These are phyloP conservation scores for Cotesia chilonis DNA, from an alignment of 1,140 invertebrate genomes.

Conservation along the genomic window DNA sequence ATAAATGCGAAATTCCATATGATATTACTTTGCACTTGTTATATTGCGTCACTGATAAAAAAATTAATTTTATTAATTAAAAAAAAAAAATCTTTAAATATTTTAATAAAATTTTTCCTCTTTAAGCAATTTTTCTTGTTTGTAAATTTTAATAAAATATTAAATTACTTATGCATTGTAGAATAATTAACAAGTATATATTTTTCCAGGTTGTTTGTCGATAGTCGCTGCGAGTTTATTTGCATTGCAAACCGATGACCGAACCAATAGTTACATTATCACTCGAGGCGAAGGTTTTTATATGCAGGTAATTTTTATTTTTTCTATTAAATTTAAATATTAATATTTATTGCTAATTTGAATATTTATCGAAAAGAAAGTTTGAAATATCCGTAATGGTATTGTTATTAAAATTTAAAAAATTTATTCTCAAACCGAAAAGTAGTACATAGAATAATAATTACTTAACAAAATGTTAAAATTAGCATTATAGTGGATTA, in stretches of 20 bases:
- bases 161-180: not conserved
- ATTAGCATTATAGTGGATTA: no score
- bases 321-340: not conserved
- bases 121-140: no score
- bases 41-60: not conserved
- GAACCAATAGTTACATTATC: constrained; percentile 76
- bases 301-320: constrained; percentile 73
- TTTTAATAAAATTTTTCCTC: no score
- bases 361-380: not conserved
- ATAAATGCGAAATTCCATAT: no score
- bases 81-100: no score
- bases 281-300: constrained; percentile 84
- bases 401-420: no score
- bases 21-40: not conserved
- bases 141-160: not conserved
- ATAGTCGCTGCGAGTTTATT: constrained; percentile 82
- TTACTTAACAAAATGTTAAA: no score
- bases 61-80: no score
- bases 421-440: no score
- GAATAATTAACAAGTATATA: constrained; percentile 54
- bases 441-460: no score
- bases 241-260: constrained; percentile 81
- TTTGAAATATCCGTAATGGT: not conserved
- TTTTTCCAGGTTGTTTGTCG: constrained; percentile 76
- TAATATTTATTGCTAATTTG: constrained; percentile 3